These are phyloP conservation scores for Enteromius anoplus DNA, from an alignment of 2,797 vertebrate genomes.

Conservation along the genomic window DNA sequence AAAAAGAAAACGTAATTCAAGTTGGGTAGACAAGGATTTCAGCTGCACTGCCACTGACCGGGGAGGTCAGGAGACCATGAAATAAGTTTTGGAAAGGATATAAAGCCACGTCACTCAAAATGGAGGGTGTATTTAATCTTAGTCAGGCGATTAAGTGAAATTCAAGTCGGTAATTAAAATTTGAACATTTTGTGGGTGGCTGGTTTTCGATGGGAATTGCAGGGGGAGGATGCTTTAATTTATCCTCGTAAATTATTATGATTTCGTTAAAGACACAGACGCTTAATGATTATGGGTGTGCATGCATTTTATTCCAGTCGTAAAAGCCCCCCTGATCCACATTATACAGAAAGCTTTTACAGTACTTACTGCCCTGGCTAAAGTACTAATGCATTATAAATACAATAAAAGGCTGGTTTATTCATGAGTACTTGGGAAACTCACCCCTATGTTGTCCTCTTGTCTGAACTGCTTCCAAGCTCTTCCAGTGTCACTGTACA, in stretches of 20 bases:
- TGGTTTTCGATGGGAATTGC: constrained; percentile 2
- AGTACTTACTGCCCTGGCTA: constrained; percentile 7
- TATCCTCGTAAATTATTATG: constrained; percentile 21
- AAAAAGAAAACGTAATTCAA: constrained; percentile 31
- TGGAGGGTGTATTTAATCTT: constrained; percentile 18
- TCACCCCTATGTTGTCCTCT: constrained; percentile 88
- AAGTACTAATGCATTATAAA: constrained; percentile 40
- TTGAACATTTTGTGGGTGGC: neutral
- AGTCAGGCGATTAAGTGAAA: constrained; percentile 29
- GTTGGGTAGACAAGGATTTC: constrained; percentile 4
- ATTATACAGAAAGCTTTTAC: constrained; percentile 25
- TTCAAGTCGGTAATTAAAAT: constrained; percentile 26
- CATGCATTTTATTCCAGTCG: neutral
- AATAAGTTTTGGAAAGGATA: constrained; percentile 31
- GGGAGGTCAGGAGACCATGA: constrained; percentile 40
- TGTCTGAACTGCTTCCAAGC: constrained; percentile 92
- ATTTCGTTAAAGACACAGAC: constrained; percentile 13
- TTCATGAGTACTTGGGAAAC: constrained; percentile 57
- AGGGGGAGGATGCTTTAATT: neutral
- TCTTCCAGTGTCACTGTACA: constrained; percentile 91
- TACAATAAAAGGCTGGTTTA: constrained; percentile 30
- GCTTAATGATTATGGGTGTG: constrained; percentile 5
- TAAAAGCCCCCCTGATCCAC: constrained; percentile 19
- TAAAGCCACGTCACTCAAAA: constrained; percentile 27
- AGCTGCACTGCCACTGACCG: neutral